Percentiles rank a stretch among this genome's conserved stretches.
These are phyloP conservation scores for Aviceda subcristata DNA, from an alignment of 2,113 vertebrate genomes.

Conservation along the genomic window DNA sequence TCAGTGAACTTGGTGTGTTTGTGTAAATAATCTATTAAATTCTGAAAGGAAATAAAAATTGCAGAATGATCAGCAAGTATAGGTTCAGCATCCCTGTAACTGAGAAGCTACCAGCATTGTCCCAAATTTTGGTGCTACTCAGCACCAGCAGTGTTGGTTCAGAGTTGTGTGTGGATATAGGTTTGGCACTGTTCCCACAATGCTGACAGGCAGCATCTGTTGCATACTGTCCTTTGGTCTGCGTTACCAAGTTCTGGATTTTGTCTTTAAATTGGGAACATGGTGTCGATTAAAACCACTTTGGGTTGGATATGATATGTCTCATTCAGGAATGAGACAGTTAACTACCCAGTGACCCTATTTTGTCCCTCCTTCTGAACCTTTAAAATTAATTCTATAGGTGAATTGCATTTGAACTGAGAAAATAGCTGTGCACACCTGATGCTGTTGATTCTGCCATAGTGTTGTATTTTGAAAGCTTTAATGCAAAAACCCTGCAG, in stretches of 20 bases:
- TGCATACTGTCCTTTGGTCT: not conserved
- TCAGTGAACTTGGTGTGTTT: not conserved
- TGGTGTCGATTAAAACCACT: not conserved
- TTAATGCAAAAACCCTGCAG: not conserved
- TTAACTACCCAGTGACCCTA: not conserved
- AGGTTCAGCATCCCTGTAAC: not conserved
- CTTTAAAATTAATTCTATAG: not conserved
- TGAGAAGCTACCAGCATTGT: not conserved
- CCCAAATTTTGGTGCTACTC: not conserved
- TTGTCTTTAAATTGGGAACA: not conserved
- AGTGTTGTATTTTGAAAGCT: not conserved
- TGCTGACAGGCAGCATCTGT: not conserved
- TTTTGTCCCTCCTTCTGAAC: not conserved
- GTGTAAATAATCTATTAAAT: not conserved
- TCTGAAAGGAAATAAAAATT: not conserved
- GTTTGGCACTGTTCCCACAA: not conserved
- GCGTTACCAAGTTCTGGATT: not conserved
- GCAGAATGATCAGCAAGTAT: not conserved
- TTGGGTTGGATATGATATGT: not conserved
- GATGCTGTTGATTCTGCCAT: not conserved
- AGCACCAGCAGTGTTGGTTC: not conserved
- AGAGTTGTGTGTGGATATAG: not conserved
- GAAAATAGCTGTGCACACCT: not conserved
- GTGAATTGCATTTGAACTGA: not conserved
- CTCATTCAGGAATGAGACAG: not conserved